A percentile compares a stretch with the other conserved stretches of the same genome.
These are phyloP conservation scores for Ailuropoda melanoleuca DNA, from an alignment of 2,113 vertebrate species.

Conservation along the genomic window DNA sequence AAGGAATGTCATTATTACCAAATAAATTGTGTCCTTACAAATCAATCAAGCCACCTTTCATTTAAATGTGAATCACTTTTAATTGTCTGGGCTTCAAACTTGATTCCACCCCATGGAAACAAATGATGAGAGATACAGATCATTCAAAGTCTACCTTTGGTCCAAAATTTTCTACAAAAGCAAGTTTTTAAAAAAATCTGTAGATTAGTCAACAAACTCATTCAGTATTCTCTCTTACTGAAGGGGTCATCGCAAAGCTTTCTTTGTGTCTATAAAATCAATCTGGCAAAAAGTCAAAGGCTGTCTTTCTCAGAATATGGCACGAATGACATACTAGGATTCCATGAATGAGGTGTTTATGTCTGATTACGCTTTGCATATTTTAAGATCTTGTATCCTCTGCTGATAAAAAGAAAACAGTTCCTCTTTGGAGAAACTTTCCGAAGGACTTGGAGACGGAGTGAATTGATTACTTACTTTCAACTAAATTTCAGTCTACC, in stretches of 20 bases:
- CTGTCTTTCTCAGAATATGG: neutral
- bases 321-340: neutral
- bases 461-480: neutral
- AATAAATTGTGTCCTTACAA: constrained; percentile 87
- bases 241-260: neutral
- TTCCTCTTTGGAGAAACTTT: neutral
- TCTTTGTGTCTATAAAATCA: neutral
- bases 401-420: neutral
- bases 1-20: constrained; percentile 88
- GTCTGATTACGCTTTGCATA: neutral
- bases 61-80: constrained; percentile 87
- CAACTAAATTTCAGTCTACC: neutral
- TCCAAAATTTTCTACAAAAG: constrained; percentile 27
- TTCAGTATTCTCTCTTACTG: neutral
- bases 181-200: neutral
- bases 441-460: neutral
- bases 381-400: neutral
- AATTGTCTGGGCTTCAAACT: constrained; percentile 83
- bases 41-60: constrained; percentile 86
- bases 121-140: constrained; percentile 76
- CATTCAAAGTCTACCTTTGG: neutral
- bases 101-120: constrained; percentile 77
- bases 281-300: neutral
- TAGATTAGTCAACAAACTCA: neutral
- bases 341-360: neutral